Percentiles rank a stretch among this genome's conserved stretches.
These are phyloP conservation scores for Chironomus striatipennis DNA, from an alignment of 1,140 invertebrate genomes.

Conservation along the genomic window DNA sequence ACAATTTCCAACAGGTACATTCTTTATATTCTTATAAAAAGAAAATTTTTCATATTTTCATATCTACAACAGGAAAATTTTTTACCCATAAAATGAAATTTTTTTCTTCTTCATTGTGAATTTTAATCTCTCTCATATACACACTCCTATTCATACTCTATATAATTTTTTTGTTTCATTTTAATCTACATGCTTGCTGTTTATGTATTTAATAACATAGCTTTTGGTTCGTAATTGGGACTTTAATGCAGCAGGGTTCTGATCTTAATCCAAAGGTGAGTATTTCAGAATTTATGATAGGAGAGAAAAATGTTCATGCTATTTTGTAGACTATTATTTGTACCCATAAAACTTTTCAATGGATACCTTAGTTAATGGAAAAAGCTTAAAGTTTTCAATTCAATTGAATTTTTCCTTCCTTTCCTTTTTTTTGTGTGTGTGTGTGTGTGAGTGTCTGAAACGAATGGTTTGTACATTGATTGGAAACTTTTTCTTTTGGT, in stretches of 20 bases:
- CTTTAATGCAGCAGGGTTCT: conserved; percentile 79
- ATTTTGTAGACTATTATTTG: neutral
- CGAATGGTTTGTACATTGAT: too few relatives aligned
- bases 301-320: neutral
- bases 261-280: conserved; percentile 76
- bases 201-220: conserved; percentile 42
- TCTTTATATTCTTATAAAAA: neutral
- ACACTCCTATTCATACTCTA: neutral
- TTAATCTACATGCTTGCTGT: conserved; percentile 44
- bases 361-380: neutral
- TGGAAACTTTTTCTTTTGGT: too few relatives aligned
- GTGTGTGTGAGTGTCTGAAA: too few relatives aligned
- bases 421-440: too few relatives aligned
- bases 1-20: neutral
- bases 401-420: too few relatives aligned
- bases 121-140: neutral
- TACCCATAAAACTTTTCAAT: too few relatives aligned
- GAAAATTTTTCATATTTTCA: neutral
- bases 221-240: conserved; percentile 91
- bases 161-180: conserved; percentile 51
- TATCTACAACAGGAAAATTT: neutral
- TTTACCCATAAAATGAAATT: neutral
- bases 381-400: neutral
- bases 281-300: neutral
- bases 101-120: neutral